Evolutionary conservation across 2,888 invertebrate species (phyloP), one percentile per base, ranked within the genome.

Genomic region (Nezara viridula): DNA sequence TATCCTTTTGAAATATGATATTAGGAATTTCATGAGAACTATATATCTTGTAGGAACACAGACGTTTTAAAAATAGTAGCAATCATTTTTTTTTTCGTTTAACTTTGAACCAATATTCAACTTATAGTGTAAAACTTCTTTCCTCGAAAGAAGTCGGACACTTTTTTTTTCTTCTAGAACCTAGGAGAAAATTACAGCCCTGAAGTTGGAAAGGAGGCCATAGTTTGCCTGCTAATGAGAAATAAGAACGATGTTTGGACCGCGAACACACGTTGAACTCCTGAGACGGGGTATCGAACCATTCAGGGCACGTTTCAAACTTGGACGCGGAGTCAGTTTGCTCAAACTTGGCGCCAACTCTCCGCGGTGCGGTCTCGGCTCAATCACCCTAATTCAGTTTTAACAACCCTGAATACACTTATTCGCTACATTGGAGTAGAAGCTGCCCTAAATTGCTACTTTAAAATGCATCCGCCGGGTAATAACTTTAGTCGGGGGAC

Each of bases 331-430:
- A 81, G 81, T 47, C 81, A 81, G 81, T 47, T 47, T 47, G 44
- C 81, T 81, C n/a, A 44, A 81, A 81, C 81, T 81, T 81, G 44
- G 81, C 81, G n/a, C n/a, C 81, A 81, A 81, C 81, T 81, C 81
- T 47, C 12, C 7, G 66, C 66, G 19, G 44, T n/a, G 81, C 81
- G 81, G 81, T 81, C 44, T 44, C 44, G 44, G 81, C 44, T 81
- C 81, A 81, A 81, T 81, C 81, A 81, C 81, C 81, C 81, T 81
- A 81, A 81, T 81, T 81, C 81, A 81, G 81, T 81, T 81, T 81
- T 81, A 81, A 81, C 81, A 81, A 81, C 81, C 81, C 81, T 47
- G 81, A 81, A 81, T 81, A 44, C 81, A 81, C 44, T 81, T 81
- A 81, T 81, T 81, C 81, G 81, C 81, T 81, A 81, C 81, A 81